phyloP scores from a whole-genome alignment of 2,113 vertebrate genomes.

The Microcebus ravelobensis region DNA sequence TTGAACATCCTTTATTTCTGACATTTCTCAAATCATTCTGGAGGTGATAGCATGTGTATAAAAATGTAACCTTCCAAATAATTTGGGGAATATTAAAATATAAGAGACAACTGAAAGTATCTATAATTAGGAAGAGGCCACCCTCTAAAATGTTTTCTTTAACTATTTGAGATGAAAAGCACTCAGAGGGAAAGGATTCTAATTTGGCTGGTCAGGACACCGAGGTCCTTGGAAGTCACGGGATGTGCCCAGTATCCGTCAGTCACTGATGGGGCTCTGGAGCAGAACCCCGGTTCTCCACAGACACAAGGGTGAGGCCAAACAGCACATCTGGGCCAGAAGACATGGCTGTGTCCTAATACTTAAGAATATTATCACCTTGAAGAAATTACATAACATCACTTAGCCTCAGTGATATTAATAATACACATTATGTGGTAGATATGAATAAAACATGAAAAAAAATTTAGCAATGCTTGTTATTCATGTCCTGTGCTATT shows the following conservation, averaged over 20 bases:
- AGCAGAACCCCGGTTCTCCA: background rate
- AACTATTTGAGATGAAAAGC: background rate
- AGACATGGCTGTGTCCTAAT: background rate
- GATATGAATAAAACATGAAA: background rate
- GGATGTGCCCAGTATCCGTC: accelerated
- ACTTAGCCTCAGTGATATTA: background rate
- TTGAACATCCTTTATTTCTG: background rate
- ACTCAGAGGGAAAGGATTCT: background rate
- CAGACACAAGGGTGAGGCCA: background rate
- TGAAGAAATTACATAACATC: background rate
- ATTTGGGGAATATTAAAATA: background rate
- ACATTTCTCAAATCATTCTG: background rate
- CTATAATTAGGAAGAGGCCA: background rate
- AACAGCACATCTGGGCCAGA: background rate
- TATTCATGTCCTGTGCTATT: background rate
- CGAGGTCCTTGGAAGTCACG: background rate
- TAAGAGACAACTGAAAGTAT: background rate
- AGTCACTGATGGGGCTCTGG: background rate
- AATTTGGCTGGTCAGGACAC: background rate
- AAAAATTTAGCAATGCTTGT: background rate
- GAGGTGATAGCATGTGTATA: background rate
- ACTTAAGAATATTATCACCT: background rate
- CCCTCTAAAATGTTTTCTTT: background rate
- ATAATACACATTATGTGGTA: background rate
- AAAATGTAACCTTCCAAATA: background rate